Evolutionary conservation across 2,797 vertebrate genomes (phyloP).

Genomic region (Meda fulgida): DNA sequence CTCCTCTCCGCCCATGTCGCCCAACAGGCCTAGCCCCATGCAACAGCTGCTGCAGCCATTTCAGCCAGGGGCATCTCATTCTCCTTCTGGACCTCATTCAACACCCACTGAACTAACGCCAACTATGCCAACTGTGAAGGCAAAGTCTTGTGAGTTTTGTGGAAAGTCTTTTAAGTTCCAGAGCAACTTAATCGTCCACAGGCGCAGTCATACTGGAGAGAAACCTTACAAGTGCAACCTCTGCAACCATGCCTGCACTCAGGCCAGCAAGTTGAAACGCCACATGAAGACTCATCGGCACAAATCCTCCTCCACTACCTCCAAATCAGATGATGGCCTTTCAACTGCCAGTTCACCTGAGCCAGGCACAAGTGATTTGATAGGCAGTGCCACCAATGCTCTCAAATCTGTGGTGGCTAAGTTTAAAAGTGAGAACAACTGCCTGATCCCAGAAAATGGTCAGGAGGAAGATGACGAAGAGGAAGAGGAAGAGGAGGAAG

Average conservation of each 20-base stretch:
- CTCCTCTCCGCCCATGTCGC: constrained; percentile 94
- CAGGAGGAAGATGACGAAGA: constrained; percentile 89
- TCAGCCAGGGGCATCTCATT: constrained; percentile 93
- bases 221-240: constrained; percentile 99
- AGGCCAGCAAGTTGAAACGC: constrained; percentile 97
- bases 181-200: constrained; percentile 97
- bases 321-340: constrained; percentile 94
- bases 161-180: constrained; percentile 99
- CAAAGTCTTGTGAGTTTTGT: constrained; percentile 98
- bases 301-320: constrained; percentile 89
- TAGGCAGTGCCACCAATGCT: constrained; percentile 92
- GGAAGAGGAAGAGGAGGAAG: constrained; percentile 92
- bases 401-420: constrained; percentile 97
- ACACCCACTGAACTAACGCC: constrained; percentile 75
- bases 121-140: constrained; percentile 86
- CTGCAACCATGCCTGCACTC: constrained; percentile 97
- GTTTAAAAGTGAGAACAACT: constrained; percentile 95
- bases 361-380: constrained; percentile 91
- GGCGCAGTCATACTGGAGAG: constrained; percentile 97
- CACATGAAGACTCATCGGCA: constrained; percentile 99
- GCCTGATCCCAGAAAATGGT: constrained; percentile 89
- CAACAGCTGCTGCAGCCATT: constrained; percentile 98
- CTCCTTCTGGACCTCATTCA: constrained; percentile 88
- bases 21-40: constrained; percentile 95
- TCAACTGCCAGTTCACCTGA: constrained; percentile 94